Percentiles rank a stretch among this genome's conserved stretches.
These are phyloP conservation scores for Enteromius viviparus DNA, from an alignment of 2,797 vertebrate species.

Conservation along the genomic window DNA sequence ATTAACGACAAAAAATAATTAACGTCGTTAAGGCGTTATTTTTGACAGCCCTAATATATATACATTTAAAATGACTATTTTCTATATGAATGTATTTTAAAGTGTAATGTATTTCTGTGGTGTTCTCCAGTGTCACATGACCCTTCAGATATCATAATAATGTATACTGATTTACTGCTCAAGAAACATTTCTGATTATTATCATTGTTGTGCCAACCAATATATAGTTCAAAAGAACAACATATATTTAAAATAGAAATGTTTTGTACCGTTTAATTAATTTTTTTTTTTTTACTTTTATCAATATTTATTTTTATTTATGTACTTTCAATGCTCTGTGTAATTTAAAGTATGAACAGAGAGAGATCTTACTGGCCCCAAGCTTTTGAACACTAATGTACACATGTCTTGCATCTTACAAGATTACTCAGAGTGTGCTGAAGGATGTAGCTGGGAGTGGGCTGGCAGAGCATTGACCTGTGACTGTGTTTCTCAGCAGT, in stretches of 20 bases:
- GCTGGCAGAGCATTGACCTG: slow-evolving; percentile 43
- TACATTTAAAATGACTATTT: too few relatives aligned
- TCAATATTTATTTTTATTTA: not conserved
- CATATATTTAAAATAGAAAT: too few relatives aligned
- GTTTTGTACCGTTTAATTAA: not conserved
- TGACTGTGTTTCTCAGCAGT: slow-evolving; percentile 43
- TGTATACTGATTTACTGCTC: not conserved
- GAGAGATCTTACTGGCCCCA: not conserved
- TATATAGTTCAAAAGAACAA: too few relatives aligned
- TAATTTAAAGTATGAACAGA: not conserved
- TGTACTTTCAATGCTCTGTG: not conserved
- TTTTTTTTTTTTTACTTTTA: not conserved
- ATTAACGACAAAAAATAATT: too few relatives aligned
- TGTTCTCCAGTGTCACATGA: too few relatives aligned
- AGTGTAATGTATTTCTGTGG: too few relatives aligned
- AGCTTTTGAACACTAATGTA: not conserved
- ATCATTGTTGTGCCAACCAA: not conserved
- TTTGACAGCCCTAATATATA: too few relatives aligned
- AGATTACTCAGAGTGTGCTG: not conserved
- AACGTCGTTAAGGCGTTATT: too few relatives aligned
- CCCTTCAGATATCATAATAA: too few relatives aligned
- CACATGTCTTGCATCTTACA: not conserved
- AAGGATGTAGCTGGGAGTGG: not conserved
- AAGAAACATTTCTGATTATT: not conserved
- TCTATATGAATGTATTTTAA: not conserved